phyloP scores from a whole-genome alignment of 2,888 invertebrate species.

The Watsonalla binaria region DNA sequence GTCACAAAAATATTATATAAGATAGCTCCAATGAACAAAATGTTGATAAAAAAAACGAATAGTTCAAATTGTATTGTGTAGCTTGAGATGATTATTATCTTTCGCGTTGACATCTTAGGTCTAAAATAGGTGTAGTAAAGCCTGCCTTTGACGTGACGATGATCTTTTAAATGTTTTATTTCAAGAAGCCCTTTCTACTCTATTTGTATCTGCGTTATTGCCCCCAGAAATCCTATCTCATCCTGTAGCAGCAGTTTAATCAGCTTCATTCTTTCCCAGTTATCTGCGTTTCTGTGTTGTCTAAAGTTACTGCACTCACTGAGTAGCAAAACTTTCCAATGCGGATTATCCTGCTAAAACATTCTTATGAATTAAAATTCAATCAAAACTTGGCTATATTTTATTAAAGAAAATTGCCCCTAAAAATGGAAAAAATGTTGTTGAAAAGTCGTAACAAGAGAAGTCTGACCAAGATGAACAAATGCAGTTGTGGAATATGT shows the following conservation, averaged over 20 bases:
- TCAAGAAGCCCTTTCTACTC: neutral
- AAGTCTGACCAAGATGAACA: neutral
- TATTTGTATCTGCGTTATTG: slow-evolving; percentile 6
- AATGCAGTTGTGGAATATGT: neutral
- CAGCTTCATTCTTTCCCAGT: slow-evolving; percentile 42
- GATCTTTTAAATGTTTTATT: no score
- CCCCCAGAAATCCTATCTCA: slow-evolving; percentile 34
- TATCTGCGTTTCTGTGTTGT: slow-evolving; percentile 31
- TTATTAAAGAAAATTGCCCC: neutral
- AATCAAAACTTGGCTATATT: slow-evolving; percentile 5
- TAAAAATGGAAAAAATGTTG: neutral
- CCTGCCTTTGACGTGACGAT: no score
- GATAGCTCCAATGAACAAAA: no score
- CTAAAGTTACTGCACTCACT: slow-evolving; percentile 22
- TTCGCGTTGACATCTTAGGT: no score
- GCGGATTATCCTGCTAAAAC: slow-evolving; percentile 22
- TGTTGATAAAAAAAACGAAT: no score
- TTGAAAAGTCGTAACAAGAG: slow-evolving; percentile 2
- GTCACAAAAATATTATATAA: no score
- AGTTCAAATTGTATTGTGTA: no score
- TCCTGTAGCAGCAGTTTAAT: slow-evolving; percentile 39
- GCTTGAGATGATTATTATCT: no score
- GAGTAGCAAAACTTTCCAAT: slow-evolving; percentile 34
- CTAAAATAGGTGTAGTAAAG: no score
- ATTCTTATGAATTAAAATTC: slow-evolving; percentile 9